Evolutionary conservation across 1,140 invertebrate genomes (phyloP), one percentile per base, ranked within the genome.

Genomic region (Diabrotica undecimpunctata): DNA sequence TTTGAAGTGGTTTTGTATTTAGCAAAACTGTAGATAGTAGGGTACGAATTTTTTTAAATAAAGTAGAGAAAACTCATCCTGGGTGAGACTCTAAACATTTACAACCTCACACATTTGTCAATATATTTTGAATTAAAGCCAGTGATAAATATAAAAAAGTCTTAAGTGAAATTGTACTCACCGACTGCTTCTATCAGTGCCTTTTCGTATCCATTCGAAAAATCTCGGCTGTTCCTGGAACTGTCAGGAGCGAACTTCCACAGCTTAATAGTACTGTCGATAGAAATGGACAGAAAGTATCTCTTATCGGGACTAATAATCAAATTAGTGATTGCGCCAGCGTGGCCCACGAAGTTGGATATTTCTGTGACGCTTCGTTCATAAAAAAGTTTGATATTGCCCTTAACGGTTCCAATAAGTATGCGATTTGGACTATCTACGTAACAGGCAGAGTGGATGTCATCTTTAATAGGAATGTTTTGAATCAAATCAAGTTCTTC

Each of bases 341-440:
- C 39, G 59, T 71, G 69, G 13, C 67, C 67, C 38, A 60, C 52
- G 41, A 72, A 71, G 41, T 50, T 71, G 14, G 10, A 72, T 41
- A 66, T 59, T 64, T 69, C 65, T 55, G 61, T 63, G n/a, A 52
- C 50, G 36, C 57, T 64, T 36, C 65, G 55, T 50, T 64, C 62
- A 39, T 65, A 64, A 61, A 69, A 74, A 7, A 69, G 56, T 58
- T 70, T 67, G n/a, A 69, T 66, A 55, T 58, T 65, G 7, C 70
- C 70, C 12, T 62, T 66, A 39, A 54, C 50, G 14, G 69, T 68
- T 7, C 62, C 68, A 36, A 70, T 57, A 9, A 74, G 50, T 11
- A 72, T 65, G 25, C 68, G 58, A 64, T 52, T 54, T 54, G 68
- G 58, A 60, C 66, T 39, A 65, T 72, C 25, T n/a, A 70, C 55